Percentiles rank a stretch among this genome's conserved stretches.
These are phyloP conservation scores for Cheilinus undulatus DNA, from an alignment of 2,113 vertebrate genomes.

Conservation along the genomic window DNA sequence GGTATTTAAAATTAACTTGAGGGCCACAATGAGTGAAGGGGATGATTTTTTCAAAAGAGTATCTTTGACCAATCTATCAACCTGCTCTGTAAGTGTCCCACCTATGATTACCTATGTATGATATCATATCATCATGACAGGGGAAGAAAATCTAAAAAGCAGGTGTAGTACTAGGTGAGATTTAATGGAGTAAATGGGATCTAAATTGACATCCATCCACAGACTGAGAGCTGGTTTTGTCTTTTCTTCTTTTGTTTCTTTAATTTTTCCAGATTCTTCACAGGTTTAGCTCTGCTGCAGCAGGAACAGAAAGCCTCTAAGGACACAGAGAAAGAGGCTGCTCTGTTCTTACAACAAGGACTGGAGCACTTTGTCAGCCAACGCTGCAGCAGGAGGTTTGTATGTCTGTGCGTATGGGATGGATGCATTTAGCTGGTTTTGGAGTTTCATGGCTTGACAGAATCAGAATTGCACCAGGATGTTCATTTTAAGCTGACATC, in stretches of 20 bases:
- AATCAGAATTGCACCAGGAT: conserved; percentile 25
- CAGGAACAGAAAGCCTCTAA: conserved; percentile 63
- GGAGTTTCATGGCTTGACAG: conserved; percentile 37
- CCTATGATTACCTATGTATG: neutral
- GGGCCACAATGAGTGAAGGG: too few species aligned
- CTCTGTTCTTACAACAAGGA: conserved; percentile 79
- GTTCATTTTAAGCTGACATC: conserved; percentile 23
- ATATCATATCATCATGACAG: neutral
- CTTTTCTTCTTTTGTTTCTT: neutral
- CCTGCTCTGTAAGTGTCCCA: too few species aligned
- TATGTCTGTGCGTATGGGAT: conserved; percentile 13
- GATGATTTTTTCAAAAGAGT: too few species aligned
- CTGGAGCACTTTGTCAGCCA: conserved; percentile 75
- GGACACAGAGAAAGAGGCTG: conserved; percentile 65
- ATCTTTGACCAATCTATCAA: too few species aligned
- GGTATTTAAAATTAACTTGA: too few species aligned
- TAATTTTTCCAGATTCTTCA: conserved; percentile 73
- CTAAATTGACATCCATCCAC: too few species aligned
- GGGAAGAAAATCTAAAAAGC: neutral
- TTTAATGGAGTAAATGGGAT: too few species aligned
- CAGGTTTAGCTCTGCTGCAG: conserved; percentile 75
- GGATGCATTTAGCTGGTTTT: conserved; percentile 34
- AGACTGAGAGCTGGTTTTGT: too few species aligned
- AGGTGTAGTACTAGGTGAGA: neutral
- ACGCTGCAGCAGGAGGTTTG: conserved; percentile 64